Base-by-base conservation (phyloP, 2,113 vertebrate species). In the Mionectes macconnelli region DNA sequence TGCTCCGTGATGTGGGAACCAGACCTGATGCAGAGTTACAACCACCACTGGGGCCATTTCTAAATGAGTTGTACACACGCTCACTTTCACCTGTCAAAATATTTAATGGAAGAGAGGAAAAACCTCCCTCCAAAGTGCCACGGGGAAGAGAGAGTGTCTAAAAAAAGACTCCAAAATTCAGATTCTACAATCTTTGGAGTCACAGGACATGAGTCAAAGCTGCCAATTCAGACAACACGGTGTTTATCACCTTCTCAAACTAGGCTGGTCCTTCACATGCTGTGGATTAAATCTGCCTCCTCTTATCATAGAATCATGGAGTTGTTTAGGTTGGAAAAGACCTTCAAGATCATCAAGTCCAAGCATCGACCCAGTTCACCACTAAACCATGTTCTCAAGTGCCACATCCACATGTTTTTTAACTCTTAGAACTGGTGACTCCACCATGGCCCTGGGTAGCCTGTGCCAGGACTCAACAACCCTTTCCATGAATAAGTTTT, bases 51-150 rank as follows among this genome's bases (percentile, higher is more conserved):
- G 25, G 35, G 28, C 55, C 2, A 2, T n/a, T 82, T 20, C 52
- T 67, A 6, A 23, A 25, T 10, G 12, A 5, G 18, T 2, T 39
- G 39, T 44, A 37, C 30, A 50, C 2, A 0, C 1, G 1, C 40
- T 57, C 9, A 0, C 37, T 42, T 42, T 8, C 21, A 17, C 6
- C 0, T 0, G 0, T 5, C 6, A 20, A 47, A 72, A 37, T 13
- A 31, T 16, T 18, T 33, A 14, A 35, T 50, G 57, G n/a, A 85
- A 64, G 35, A 28, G 8, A 47, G 22, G 55, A 35, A 49, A 75
- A 2, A 6, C 6, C 12, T 44, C 33, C 31, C 53, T 80, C 9
- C 40, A 44, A 76, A 87, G 30, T 55, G 62, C 24, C 45, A 33
- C 2, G n/a, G 17, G 22, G 14, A 2, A 28, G 70, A 83, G 49